Base-by-base conservation (phyloP, 2,797 vertebrate species). In the Poeciliopsis paucimaculata region DNA sequence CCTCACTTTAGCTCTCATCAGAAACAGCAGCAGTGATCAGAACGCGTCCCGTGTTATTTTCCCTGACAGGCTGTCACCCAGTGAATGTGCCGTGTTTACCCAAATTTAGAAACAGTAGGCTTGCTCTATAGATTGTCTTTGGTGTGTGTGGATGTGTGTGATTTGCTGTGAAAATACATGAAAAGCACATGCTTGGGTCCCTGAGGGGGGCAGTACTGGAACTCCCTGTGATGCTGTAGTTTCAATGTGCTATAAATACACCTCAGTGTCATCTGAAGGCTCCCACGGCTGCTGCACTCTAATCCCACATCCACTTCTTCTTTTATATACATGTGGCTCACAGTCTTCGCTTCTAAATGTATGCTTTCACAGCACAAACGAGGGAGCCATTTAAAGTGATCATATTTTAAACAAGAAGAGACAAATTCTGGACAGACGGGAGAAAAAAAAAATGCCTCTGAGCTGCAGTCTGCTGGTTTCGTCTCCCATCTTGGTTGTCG, bases 231-330 rank as follows among this genome's bases (percentile, higher is more conserved):
- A 92, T 92, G 90, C 90, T 90, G 91, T 89, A 87, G 81, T 93
- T 91, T 94, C 92, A 92, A 73, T 88, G 79, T 77, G 78, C 89
- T 94, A 94, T 93, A 93, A 93, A 94, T 94, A 94, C 76, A 82
- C 78, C 82, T 88, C 75, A 84, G 84, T 90, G 92, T 92, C 91
- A 91, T 90, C 84, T 87, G 74, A 87, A 71, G 85, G 88, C 87
- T 84, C 88, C 79, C 75, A 89, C 85, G 82, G 73, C 80, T 79
- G 76, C 87, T 76, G 31, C 85, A 80, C 87, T 87, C 85, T 86
- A 90, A 91, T 91, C 90, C 91, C 82, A 90, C 79, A 88, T 81
- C 79, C 87, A 86, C 82, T 68, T 77, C 81, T 68, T 78, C 77
- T 79, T 76, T 76, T 72, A 79, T 68, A 49, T 76, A 47, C 23